Conservation (phyloP, 2,888 invertebrate genomes). For the Fabriciana adippe region DNA sequence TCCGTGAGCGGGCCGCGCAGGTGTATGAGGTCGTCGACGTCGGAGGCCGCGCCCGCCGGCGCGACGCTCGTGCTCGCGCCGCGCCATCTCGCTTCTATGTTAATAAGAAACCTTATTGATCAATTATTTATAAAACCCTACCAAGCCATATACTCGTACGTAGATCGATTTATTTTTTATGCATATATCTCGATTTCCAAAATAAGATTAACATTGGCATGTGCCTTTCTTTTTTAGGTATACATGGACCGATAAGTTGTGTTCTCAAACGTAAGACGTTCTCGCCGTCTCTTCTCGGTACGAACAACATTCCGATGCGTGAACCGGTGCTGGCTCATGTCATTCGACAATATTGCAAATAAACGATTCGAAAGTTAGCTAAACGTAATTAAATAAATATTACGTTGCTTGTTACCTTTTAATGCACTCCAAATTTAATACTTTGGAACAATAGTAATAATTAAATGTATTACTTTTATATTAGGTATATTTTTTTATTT, state of each 20-base stretch:
- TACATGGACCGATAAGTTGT: too few relatives aligned
- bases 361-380: slow-evolving; percentile 7
- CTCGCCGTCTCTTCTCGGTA: background rate
- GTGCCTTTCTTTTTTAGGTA: too few relatives aligned
- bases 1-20: slow-evolving; percentile 96
- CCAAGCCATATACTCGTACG: too few relatives aligned
- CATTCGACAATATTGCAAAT: slow-evolving; percentile 4
- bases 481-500: too few relatives aligned
- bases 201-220: too few relatives aligned
- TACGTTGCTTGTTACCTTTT: too few relatives aligned
- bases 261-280: too few relatives aligned
- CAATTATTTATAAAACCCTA: background rate
- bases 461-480: too few relatives aligned
- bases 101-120: slow-evolving; percentile 7
- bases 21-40: slow-evolving; percentile 95
- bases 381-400: background rate
- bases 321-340: slow-evolving; percentile 12
- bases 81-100: slow-evolving; percentile 59
- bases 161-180: too few relatives aligned
- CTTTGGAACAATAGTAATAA: too few relatives aligned
- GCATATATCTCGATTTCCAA: too few relatives aligned
- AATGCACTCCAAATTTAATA: too few relatives aligned
- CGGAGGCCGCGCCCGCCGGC: slow-evolving; percentile 47
- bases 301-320: slow-evolving; percentile 13
- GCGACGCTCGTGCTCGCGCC: slow-evolving; percentile 44